Percentiles rank a stretch among this genome's conserved stretches.
These are phyloP conservation scores for Phoxinus phoxinus DNA, from an alignment of 2,113 vertebrate genomes.

Conservation along the genomic window DNA sequence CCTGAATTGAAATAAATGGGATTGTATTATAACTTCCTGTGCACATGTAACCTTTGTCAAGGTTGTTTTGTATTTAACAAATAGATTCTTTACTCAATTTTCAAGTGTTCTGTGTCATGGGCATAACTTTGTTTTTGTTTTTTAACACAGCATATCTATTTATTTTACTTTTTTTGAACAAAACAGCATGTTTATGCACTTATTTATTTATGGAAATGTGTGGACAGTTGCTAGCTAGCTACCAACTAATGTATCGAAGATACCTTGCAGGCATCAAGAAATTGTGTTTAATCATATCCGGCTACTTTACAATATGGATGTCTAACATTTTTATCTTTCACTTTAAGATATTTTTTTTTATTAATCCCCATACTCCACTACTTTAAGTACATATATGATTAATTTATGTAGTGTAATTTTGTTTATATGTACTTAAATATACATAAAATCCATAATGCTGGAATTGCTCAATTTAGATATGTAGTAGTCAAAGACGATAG, in stretches of 20 bases:
- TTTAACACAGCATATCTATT: constrained; percentile 25
- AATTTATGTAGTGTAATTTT: not conserved
- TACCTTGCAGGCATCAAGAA: not conserved
- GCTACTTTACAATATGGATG: constrained; percentile 14
- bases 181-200: constrained; percentile 9
- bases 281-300: constrained; percentile 16
- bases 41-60: constrained; percentile 24
- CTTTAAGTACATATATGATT: not conserved
- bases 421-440: not conserved
- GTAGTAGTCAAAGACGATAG: not conserved
- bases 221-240: constrained; percentile 22
- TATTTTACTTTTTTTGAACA: not conserved
- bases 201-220: constrained; percentile 30
- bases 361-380: not conserved
- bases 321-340: not conserved
- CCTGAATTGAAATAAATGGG: constrained; percentile 4
- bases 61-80: constrained; percentile 18
- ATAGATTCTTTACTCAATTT: constrained; percentile 7
- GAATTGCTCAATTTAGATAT: constrained; percentile 22
- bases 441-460: constrained; percentile 20
- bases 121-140: not conserved
- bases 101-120: not conserved
- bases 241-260: not conserved
- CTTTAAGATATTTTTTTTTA: no score
- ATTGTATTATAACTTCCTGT: constrained; percentile 17